Evolutionary conservation across 2,888 invertebrate species (phyloP).

Genomic region (Megalurothrips usitatus): DNA sequence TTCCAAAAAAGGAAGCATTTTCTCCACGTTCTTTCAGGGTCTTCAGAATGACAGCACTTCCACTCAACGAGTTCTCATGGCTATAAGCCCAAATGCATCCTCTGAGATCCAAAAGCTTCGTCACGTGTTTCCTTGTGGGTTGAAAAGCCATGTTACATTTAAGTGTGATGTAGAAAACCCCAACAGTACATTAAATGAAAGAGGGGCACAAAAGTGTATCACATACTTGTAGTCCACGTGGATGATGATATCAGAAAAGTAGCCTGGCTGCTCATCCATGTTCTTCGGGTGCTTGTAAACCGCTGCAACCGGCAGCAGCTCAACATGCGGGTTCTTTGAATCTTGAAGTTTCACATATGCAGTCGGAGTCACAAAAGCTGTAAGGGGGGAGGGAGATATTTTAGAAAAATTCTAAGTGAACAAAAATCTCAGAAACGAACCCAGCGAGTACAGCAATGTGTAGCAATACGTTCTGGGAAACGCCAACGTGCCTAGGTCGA

Average conservation of each 20-base stretch:
- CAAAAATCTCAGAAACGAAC: not conserved
- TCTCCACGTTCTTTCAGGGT: conserved; percentile 55
- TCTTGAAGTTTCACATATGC: conserved; percentile 52
- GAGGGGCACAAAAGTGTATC: not conserved
- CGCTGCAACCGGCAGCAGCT: conserved; percentile 56
- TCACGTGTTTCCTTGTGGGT: conserved; percentile 48
- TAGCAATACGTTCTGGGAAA: not conserved
- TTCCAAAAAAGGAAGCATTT: conserved; percentile 58
- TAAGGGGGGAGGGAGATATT: conserved; percentile 38
- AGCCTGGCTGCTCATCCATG: conserved; percentile 52
- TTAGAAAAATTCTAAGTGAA: conserved; percentile 33
- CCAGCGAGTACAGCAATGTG: not conserved
- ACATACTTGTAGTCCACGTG: conserved; percentile 56
- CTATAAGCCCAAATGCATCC: conserved; percentile 56
- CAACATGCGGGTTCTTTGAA: conserved; percentile 46
- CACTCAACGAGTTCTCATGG: conserved; percentile 53
- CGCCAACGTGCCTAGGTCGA: conserved; percentile 52
- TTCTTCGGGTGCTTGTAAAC: conserved; percentile 56
- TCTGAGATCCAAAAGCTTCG: conserved; percentile 54
- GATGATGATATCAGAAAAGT: conserved; percentile 59
- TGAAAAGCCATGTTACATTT: not conserved
- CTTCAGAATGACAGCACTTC: conserved; percentile 53
- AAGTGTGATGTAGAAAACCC: not conserved
- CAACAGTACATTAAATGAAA: not conserved
- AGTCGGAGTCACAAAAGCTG: conserved; percentile 58